phyloP scores from a whole-genome alignment of 2,888 invertebrate species.

The Agrotis segetum region DNA sequence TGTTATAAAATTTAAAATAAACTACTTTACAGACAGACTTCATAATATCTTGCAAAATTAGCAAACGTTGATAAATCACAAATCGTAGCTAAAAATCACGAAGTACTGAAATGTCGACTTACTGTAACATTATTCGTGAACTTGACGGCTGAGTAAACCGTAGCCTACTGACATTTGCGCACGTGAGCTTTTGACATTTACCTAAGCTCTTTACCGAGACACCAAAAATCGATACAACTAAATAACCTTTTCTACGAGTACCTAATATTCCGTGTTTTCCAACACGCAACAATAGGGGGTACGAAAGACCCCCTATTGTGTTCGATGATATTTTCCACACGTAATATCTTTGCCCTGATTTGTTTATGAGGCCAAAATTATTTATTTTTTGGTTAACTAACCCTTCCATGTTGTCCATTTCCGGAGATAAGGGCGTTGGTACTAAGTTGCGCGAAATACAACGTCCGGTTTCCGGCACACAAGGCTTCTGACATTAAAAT shows the following conservation, averaged over 20 bases:
- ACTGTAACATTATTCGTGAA: slow-evolving; percentile 60
- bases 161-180: slow-evolving; percentile 80
- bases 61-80: background rate
- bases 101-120: slow-evolving; percentile 47
- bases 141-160: slow-evolving; percentile 39
- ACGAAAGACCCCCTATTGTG: slow-evolving; percentile 31
- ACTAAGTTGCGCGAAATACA: slow-evolving; percentile 48
- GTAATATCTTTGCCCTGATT: slow-evolving; percentile 32
- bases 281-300: slow-evolving; percentile 50
- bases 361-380: slow-evolving; percentile 48
- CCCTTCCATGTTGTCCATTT: slow-evolving; percentile 50
- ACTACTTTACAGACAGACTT: too few species aligned
- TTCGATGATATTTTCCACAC: slow-evolving; percentile 51
- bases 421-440: slow-evolving; percentile 42
- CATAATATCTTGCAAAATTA: background rate
- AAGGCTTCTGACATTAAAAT: slow-evolving; percentile 21
- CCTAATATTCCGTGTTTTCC: slow-evolving; percentile 44
- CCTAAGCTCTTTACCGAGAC: slow-evolving; percentile 67
- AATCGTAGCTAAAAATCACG: slow-evolving; percentile 16
- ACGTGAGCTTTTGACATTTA: slow-evolving; percentile 84
- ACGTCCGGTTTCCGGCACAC: slow-evolving; percentile 53
- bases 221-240: slow-evolving; percentile 75
- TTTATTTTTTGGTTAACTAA: slow-evolving; percentile 46
- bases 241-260: slow-evolving; percentile 80
- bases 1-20: too few species aligned